phyloP scores from a whole-genome alignment of 2,888 invertebrate species.

The Salticus scenicus region DNA sequence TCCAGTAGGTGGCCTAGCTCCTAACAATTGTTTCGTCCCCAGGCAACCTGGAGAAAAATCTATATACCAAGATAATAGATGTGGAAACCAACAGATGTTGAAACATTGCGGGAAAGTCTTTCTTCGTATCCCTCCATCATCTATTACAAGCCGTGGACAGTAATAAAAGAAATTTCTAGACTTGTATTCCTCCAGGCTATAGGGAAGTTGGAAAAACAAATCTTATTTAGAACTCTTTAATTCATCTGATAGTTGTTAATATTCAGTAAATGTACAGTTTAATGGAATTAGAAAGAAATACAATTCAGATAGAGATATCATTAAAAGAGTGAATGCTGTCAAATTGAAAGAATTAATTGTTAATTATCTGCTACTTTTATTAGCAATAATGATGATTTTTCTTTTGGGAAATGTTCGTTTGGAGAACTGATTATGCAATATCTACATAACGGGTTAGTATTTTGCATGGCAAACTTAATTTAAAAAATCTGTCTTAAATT shows the following conservation, averaged over 20 bases:
- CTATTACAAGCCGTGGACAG: background rate
- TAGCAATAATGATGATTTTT: too few relatives aligned
- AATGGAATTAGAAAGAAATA: background rate
- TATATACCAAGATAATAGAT: background rate
- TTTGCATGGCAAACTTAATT: too few relatives aligned
- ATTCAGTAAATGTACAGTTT: background rate
- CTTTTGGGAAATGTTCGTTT: too few relatives aligned
- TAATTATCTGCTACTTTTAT: too few relatives aligned
- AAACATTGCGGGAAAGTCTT: background rate
- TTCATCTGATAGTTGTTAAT: background rate
- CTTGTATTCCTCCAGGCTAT: background rate
- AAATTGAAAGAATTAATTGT: too few relatives aligned
- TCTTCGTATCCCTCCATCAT: background rate
- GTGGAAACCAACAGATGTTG: conserved; percentile 1
- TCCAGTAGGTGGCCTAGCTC: background rate
- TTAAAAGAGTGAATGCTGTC: too few relatives aligned
- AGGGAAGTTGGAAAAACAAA: background rate
- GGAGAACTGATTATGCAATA: too few relatives aligned
- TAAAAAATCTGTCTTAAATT: too few relatives aligned
- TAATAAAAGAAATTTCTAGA: background rate
- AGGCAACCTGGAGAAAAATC: background rate
- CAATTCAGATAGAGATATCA: too few relatives aligned
- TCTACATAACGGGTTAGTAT: too few relatives aligned
- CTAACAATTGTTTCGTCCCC: background rate
- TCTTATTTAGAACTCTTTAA: background rate